phyloP scores from a whole-genome alignment of 2,113 vertebrate species.

The Azemiops feae region DNA sequence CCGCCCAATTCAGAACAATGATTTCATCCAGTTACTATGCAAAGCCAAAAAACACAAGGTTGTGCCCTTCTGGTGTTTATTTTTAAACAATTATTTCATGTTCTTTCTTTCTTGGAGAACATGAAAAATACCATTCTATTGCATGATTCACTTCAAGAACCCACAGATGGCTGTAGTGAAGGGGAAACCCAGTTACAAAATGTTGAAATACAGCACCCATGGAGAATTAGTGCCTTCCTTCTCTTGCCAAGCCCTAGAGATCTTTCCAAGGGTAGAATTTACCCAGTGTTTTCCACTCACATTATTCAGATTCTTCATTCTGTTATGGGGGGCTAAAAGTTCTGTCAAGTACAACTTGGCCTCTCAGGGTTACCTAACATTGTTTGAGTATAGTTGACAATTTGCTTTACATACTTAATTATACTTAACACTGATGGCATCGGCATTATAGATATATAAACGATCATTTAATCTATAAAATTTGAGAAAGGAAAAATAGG shows the following conservation, averaged over 20 bases:
- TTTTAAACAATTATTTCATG: slow-evolving; percentile 78
- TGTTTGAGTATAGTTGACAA: background rate
- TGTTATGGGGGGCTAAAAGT: background rate
- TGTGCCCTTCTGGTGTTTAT: slow-evolving; percentile 76
- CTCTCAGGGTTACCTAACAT: background rate
- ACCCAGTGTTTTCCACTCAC: slow-evolving; percentile 25
- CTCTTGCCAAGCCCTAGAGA: slow-evolving; percentile 14
- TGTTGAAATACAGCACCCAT: slow-evolving; percentile 37
- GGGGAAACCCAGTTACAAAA: slow-evolving; percentile 52
- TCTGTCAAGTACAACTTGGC: background rate
- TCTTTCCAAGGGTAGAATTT: slow-evolving; percentile 34
- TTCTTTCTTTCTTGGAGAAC: slow-evolving; percentile 72
- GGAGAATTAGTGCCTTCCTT: slow-evolving; percentile 47
- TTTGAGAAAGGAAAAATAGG: background rate
- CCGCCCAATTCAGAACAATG: slow-evolving; percentile 66
- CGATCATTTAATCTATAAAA: background rate
- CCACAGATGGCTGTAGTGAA: slow-evolving; percentile 42
- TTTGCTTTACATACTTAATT: background rate
- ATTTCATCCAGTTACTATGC: slow-evolving; percentile 66
- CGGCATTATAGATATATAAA: background rate
- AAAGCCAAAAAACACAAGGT: slow-evolving; percentile 77
- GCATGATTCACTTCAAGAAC: slow-evolving; percentile 61
- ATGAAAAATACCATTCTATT: slow-evolving; percentile 70
- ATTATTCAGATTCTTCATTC: background rate
- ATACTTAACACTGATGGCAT: background rate